Conservation (phyloP, 2,888 invertebrate genomes). For the Allolobophora icterica region DNA sequence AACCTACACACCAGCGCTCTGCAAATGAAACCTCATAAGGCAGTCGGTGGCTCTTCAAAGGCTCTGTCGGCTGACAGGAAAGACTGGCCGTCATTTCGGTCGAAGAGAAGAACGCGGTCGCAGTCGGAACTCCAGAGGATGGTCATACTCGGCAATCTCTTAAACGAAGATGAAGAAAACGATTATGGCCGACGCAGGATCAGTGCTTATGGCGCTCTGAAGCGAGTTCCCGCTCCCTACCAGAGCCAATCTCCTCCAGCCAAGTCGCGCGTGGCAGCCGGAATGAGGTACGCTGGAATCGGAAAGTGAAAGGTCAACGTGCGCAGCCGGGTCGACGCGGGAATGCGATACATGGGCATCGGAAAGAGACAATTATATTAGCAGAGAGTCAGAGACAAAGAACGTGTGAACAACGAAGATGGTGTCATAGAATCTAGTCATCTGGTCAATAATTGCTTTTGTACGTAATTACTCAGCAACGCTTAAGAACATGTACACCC, state of each 20-base stretch:
- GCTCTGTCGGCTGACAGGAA: background rate
- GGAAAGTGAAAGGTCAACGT: constrained; percentile 12
- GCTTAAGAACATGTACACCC: background rate
- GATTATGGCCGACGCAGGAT: background rate
- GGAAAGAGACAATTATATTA: background rate
- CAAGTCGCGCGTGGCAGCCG: constrained; percentile 22
- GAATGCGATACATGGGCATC: constrained; percentile 29
- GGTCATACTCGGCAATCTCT: background rate
- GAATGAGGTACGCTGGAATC: constrained; percentile 24
- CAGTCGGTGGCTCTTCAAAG: background rate
- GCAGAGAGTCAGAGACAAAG: background rate
- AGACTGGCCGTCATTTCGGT: background rate
- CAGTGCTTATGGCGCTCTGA: background rate
- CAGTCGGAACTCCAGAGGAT: background rate
- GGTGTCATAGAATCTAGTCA: background rate
- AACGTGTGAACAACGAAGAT: background rate
- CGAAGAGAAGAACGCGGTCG: background rate
- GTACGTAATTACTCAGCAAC: background rate
- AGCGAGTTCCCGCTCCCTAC: background rate
- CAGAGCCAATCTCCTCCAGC: background rate
- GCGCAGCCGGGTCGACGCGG: constrained; percentile 10
- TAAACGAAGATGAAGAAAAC: background rate
- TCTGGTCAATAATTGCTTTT: background rate
- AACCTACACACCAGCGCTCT: background rate
- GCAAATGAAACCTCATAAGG: background rate